Percentiles rank a stretch among this genome's conserved stretches.
Conservation (phyloP, 1,140 invertebrate genomes). For the Drosophila parvula region DNA sequence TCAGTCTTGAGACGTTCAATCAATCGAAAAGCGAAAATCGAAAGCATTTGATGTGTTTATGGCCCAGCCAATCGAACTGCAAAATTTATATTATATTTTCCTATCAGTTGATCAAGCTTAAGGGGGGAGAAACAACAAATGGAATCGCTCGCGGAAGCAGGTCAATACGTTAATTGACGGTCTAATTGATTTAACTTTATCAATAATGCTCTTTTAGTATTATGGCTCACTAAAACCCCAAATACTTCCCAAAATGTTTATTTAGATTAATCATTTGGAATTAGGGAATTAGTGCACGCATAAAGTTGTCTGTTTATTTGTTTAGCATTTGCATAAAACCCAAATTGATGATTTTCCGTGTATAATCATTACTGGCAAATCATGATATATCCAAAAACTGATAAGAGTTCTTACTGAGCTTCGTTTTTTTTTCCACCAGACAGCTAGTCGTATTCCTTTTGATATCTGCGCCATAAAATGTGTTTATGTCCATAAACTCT, state of each 20-base stretch:
- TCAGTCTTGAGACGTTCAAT: constrained; percentile 52
- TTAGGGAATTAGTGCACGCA: constrained; percentile 10
- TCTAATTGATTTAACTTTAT: constrained; percentile 17
- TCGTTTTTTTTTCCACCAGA: constrained; percentile 16
- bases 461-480: constrained; percentile 54
- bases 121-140: too few species aligned
- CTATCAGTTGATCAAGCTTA: constrained; percentile 15
- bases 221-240: not conserved
- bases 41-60: constrained; percentile 54
- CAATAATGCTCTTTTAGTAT: constrained; percentile 2
- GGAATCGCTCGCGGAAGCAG: constrained; percentile 1
- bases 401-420: constrained; percentile 14
- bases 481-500: constrained; percentile 39
- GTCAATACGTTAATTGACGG: constrained; percentile 10
- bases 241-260: constrained; percentile 15
- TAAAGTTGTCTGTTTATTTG: constrained; percentile 18
- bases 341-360: constrained; percentile 22
- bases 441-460: constrained; percentile 35
- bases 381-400: constrained; percentile 27
- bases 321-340: constrained; percentile 24
- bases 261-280: constrained; percentile 23
- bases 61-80: constrained; percentile 20
- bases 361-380: constrained; percentile 22
- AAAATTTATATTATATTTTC: constrained; percentile 18
- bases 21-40: constrained; percentile 52